phyloP scores from a whole-genome alignment of 1,140 invertebrate genomes.

The Drosophila seguyi region DNA sequence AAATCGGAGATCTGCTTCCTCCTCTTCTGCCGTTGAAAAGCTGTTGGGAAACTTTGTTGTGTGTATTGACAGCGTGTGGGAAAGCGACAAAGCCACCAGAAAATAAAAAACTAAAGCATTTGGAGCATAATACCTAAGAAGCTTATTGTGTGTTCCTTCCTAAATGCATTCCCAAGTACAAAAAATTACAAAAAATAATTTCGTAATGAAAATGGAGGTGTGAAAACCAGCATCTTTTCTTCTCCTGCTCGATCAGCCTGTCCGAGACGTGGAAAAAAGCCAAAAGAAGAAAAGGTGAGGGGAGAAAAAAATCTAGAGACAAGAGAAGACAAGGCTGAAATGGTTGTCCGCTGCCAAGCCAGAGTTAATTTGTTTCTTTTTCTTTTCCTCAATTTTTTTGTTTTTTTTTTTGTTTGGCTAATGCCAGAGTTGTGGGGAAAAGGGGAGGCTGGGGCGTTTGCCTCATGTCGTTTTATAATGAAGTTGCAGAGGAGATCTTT shows the following conservation, averaged over 20 bases:
- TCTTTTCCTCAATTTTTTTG: background rate
- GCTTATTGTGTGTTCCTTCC: slow-evolving; percentile 23
- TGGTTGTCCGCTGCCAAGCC: slow-evolving; percentile 26
- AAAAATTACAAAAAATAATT: too few relatives aligned
- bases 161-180: slow-evolving; percentile 19
- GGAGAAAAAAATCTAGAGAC: slow-evolving; percentile 32
- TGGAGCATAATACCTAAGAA: slow-evolving; percentile 42
- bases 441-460: slow-evolving; percentile 29
- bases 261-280: slow-evolving; percentile 16
- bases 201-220: slow-evolving; percentile 30
- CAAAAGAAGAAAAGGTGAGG: slow-evolving; percentile 15
- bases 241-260: slow-evolving; percentile 8
- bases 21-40: slow-evolving; percentile 31
- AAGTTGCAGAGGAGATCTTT: slow-evolving; percentile 19
- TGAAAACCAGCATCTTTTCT: slow-evolving; percentile 19
- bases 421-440: background rate
- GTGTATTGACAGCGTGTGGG: slow-evolving; percentile 58
- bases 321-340: slow-evolving; percentile 41
- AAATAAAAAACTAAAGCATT: slow-evolving; percentile 21
- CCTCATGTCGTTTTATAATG: slow-evolving; percentile 53
- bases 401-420: slow-evolving; percentile 28
- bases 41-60: slow-evolving; percentile 34
- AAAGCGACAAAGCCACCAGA: slow-evolving; percentile 15
- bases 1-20: slow-evolving; percentile 48
- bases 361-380: slow-evolving; percentile 52